Percentiles rank a stretch among this genome's conserved stretches.
Conservation (phyloP, 2,888 invertebrate species). For the Steromphala cineraria region DNA sequence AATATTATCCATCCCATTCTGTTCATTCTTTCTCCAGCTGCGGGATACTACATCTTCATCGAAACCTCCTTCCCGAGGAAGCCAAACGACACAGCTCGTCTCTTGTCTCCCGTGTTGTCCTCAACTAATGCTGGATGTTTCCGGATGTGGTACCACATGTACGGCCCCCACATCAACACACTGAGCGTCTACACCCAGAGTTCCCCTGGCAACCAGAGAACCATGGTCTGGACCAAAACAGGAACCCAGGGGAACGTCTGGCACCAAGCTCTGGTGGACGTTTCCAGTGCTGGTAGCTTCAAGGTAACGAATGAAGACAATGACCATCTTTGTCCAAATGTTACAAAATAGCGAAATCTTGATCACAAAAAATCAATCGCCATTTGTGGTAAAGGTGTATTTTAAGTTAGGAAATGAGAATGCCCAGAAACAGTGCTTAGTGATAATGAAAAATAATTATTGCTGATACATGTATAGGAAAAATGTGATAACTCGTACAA, state of each 20-base stretch:
- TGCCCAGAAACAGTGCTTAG: too few relatives aligned
- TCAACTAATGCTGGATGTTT: slow-evolving; percentile 51
- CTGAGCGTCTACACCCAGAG: slow-evolving; percentile 60
- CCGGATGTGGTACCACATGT: slow-evolving; percentile 71
- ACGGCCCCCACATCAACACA: slow-evolving; percentile 64
- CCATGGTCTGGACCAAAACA: slow-evolving; percentile 56
- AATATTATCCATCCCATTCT: neutral
- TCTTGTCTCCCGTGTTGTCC: slow-evolving; percentile 49
- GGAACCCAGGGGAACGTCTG: slow-evolving; percentile 62
- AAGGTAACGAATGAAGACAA: too few relatives aligned
- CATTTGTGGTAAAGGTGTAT: too few relatives aligned
- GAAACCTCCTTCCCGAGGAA: slow-evolving; percentile 59
- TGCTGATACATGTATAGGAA: too few relatives aligned
- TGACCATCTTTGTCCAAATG: too few relatives aligned
- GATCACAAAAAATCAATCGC: too few relatives aligned
- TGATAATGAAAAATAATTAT: too few relatives aligned
- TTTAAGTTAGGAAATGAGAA: too few relatives aligned
- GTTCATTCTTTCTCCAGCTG: slow-evolving; percentile 37
- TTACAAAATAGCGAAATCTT: too few relatives aligned
- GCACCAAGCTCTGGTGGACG: slow-evolving; percentile 53
- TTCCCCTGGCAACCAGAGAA: slow-evolving; percentile 23
- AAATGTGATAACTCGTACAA: too few relatives aligned
- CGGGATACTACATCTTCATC: slow-evolving; percentile 74
- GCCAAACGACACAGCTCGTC: slow-evolving; percentile 60
- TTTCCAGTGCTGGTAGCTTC: slow-evolving; percentile 25